Base-by-base conservation (phyloP, 2,888 invertebrate genomes). In the Stenodema calcarata region DNA sequence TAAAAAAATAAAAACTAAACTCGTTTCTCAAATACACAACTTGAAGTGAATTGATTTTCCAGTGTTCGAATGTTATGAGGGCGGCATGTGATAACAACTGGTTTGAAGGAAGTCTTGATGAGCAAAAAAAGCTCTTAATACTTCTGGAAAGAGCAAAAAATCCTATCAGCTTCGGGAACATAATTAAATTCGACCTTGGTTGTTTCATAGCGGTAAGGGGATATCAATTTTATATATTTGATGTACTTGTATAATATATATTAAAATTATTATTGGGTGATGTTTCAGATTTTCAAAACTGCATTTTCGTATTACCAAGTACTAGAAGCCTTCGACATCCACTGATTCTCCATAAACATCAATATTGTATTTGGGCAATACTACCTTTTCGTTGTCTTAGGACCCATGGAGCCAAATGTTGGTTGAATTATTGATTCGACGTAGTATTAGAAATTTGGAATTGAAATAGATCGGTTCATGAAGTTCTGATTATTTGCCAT, bases 51-150 rank as follows among this genome's bases (percentile, higher is more conserved):
- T 62, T 62, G 7, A 16, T 12, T 16, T 81, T 82, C n/a, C 75
- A 84, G 84, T 84, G 84, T 27, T 41, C 44, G 27, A 75, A 84
- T 44, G 27, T 84, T 2, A 47, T 84, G 18, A 84, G 28, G 23
- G 84, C 84, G 9, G 84, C 84, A 2, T 84, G 84, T 28, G 84
- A 84, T 28, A 84, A 84, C 18, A 84, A 84, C 47, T 84, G 84
- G 84, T 84, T 44, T 44, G 84, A 84, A 41, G 84, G 84, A 30
- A 84, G 11, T 12, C 2, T 84, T 12, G 16, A 42, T 11, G 73
- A 84, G 28, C 84, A 84, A 47, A 84, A 84, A 23, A 73, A 12
- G 27, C 47, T 84, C 0, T 12, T 73, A 14, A 42, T 84, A 75
- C n/a, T 84, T 16, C 44, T 84, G 47, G 84, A 84, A 28, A n/a